Evolutionary conservation across 2,888 invertebrate genomes (phyloP).

Genomic region (Stramonita haemastoma): DNA sequence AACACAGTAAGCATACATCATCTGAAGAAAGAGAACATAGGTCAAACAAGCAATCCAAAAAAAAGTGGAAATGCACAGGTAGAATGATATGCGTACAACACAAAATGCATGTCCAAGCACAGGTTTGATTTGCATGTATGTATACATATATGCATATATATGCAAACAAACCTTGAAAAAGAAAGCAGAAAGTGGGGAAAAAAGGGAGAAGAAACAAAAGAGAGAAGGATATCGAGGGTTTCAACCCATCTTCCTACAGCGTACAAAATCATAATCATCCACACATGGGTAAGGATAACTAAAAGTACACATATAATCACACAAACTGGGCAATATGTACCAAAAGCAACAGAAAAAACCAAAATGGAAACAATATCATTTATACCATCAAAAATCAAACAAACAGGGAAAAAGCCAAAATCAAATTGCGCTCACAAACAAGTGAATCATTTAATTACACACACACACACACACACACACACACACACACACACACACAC

Average conservation of each 20-base stretch:
- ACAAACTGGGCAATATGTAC: too few relatives aligned
- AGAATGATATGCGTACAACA: neutral
- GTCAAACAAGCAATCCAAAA: neutral
- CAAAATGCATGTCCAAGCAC: too few relatives aligned
- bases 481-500: slow-evolving; percentile 6
- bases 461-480: slow-evolving; percentile 12
- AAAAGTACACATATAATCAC: too few relatives aligned
- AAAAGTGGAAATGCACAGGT: neutral
- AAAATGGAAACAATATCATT: too few relatives aligned
- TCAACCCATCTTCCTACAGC: too few relatives aligned
- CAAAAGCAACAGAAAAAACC: too few relatives aligned
- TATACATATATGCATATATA: neutral
- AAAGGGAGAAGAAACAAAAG: neutral
- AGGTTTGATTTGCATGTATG: neutral
- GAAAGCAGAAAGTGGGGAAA: neutral
- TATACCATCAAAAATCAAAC: too few relatives aligned
- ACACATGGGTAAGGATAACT: too few relatives aligned
- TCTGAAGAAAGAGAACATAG: neutral
- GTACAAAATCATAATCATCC: too few relatives aligned
- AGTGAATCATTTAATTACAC: neutral
- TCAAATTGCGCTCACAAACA: too few relatives aligned
- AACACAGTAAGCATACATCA: neutral
- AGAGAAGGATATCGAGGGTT: neutral
- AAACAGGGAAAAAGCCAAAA: too few relatives aligned
- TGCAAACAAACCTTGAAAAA: neutral